Evolutionary conservation across 2,888 invertebrate genomes (phyloP).

Genomic region (Pseudococcus jackbeardsleyi): DNA sequence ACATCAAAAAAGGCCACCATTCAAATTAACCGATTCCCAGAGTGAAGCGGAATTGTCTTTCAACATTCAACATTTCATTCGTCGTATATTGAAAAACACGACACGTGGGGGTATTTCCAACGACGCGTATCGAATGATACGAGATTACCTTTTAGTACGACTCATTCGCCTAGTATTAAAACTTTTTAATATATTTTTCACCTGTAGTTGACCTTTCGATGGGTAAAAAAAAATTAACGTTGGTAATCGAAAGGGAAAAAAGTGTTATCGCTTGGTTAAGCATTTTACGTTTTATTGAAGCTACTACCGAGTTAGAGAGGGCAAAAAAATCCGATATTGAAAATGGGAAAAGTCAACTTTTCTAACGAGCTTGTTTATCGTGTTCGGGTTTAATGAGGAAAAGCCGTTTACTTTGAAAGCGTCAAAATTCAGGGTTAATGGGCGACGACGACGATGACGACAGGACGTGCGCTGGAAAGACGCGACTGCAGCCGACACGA

Average conservation of each 20-base stretch:
- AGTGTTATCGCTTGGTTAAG: not conserved
- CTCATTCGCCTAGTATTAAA: not conserved
- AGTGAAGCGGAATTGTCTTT: too few relatives aligned
- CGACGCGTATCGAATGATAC: too few relatives aligned
- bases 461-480: not conserved
- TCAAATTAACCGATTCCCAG: too few relatives aligned
- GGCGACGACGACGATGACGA: not conserved
- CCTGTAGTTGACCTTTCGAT: not conserved
- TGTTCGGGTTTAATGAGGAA: not conserved
- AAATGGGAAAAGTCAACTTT: not conserved
- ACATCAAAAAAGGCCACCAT: too few relatives aligned
- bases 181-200: not conserved
- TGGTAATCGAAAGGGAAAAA: not conserved
- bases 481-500: not conserved
- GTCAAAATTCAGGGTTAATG: not conserved
- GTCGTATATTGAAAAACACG: too few relatives aligned
- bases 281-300: too few relatives aligned
- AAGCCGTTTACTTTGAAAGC: not conserved
- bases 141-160: too few relatives aligned
- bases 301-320: too few relatives aligned
- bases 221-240: too few relatives aligned
- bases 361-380: constrained; percentile 10
- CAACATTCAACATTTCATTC: too few relatives aligned
- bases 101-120: too few relatives aligned
- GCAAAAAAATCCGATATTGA: too few relatives aligned